These are phyloP conservation scores for Galleria mellonella DNA, from an alignment of 1,140 invertebrate genomes.

Conservation along the genomic window DNA sequence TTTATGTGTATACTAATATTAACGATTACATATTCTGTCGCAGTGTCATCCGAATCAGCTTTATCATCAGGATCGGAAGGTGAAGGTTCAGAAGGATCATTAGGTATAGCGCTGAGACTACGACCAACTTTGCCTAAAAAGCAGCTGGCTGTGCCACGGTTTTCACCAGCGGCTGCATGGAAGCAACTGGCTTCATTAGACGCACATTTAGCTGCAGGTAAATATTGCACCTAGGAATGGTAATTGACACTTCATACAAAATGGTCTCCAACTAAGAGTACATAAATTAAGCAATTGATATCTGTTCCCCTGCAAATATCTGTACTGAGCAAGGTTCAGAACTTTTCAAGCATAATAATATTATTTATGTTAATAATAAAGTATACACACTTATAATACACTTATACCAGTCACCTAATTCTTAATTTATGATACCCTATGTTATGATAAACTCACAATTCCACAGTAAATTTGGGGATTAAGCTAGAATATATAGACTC, in stretches of 20 bases:
- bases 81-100: constrained; percentile 54
- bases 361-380: no score
- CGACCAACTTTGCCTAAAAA: constrained; percentile 86
- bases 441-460: no score
- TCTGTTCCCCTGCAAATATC: no score
- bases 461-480: no score
- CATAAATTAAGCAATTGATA: no score
- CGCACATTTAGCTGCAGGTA: constrained; percentile 46
- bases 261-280: not conserved
- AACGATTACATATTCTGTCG: not conserved
- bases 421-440: no score
- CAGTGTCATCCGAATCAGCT: constrained; percentile 74
- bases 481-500: no score
- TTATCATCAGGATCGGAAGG: constrained; percentile 72
- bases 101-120: constrained; percentile 81
- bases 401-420: no score
- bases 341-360: no score
- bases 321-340: no score
- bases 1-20: no score
- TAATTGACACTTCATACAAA: not conserved
- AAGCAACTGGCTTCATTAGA: constrained; percentile 76
- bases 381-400: no score
- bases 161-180: constrained; percentile 90
- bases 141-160: constrained; percentile 82
- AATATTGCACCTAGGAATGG: not conserved